Conservation (phyloP, 2,797 vertebrate species). For the Danio aesculapii region DNA sequence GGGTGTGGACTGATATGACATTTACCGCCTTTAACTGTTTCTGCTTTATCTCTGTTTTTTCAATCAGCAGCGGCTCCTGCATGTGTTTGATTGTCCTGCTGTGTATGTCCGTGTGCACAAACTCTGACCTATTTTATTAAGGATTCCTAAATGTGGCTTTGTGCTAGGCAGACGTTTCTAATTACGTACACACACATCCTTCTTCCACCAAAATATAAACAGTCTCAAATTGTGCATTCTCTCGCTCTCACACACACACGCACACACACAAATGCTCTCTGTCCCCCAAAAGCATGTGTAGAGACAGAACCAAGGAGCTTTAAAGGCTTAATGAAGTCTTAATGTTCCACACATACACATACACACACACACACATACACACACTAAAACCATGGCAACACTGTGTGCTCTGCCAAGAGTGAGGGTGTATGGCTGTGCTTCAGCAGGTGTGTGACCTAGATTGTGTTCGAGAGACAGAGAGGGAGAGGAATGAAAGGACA, state of each 20-base stretch:
- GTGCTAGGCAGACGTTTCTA: conserved; percentile 47
- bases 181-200: conserved; percentile 40
- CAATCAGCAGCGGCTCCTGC: conserved; percentile 22
- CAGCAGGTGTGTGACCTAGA: conserved; percentile 64
- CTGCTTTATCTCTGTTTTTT: conserved; percentile 27
- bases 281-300: conserved; percentile 47
- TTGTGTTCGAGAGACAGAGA: conserved; percentile 48
- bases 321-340: conserved; percentile 62
- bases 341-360: conserved; percentile 41
- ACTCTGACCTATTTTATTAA: conserved; percentile 50
- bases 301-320: conserved; percentile 55
- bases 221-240: neutral
- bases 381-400: conserved; percentile 61
- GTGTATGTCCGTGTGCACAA: conserved; percentile 9
- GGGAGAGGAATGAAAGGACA: conserved; percentile 44
- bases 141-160: conserved; percentile 42
- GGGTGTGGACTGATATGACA: conserved; percentile 29
- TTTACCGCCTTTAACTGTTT: conserved; percentile 14
- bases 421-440: conserved; percentile 58
- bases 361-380: conserved; percentile 33
- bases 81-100: conserved; percentile 41
- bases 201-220: conserved; percentile 32
- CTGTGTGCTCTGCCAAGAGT: conserved; percentile 59
- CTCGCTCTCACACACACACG: neutral
- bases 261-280: conserved; percentile 46